Conservation (phyloP, 2,888 invertebrate genomes). For the Pristionchus fissidentatus region DNA sequence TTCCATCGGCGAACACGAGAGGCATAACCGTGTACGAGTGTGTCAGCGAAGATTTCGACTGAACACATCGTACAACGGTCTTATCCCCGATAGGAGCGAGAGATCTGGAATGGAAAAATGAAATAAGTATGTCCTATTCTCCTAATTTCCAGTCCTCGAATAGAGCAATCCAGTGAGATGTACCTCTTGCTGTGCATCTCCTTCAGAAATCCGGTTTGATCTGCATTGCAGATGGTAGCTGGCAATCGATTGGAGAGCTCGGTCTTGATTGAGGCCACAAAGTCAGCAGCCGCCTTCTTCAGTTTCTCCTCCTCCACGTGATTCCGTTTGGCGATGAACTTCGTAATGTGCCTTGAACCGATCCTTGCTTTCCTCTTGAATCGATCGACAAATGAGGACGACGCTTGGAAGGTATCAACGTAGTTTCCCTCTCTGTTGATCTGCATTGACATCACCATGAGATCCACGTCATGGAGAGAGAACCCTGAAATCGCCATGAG, state of each 20-base stretch:
- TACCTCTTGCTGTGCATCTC: slow-evolving; percentile 23
- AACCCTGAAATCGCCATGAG: background rate
- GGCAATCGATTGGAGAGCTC: background rate
- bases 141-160: too few relatives aligned
- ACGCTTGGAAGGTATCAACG: background rate
- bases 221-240: background rate
- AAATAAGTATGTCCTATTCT: background rate
- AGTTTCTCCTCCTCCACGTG: background rate
- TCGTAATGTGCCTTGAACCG: background rate
- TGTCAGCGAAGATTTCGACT: background rate
- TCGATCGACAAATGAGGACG: background rate
- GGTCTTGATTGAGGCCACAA: background rate
- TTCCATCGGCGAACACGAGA: slow-evolving; percentile 48
- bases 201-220: background rate
- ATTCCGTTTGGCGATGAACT: background rate
- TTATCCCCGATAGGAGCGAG: background rate
- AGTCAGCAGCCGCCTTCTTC: background rate
- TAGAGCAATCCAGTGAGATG: too few relatives aligned
- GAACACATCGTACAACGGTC: background rate
- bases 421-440: background rate
- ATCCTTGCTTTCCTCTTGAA: background rate
- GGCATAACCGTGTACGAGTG: slow-evolving; percentile 51
- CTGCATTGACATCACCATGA: background rate
- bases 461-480: background rate
- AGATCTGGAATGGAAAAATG: background rate